Evolutionary conservation across 2,888 invertebrate genomes (phyloP).

Genomic region (Agrotis segetum): DNA sequence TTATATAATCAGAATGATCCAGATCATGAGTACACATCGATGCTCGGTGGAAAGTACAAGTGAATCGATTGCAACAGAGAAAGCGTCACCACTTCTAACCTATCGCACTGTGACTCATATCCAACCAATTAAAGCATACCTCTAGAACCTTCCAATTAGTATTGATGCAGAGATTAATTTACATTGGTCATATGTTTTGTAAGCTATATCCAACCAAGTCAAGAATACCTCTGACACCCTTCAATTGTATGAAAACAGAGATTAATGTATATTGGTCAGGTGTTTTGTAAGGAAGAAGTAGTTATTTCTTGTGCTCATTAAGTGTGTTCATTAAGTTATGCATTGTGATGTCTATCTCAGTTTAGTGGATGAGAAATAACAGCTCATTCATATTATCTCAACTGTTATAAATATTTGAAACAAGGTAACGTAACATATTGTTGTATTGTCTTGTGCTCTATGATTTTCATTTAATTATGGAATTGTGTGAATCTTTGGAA

Average conservation of each 20-base stretch:
- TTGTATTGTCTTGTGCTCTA: slow-evolving; percentile 14
- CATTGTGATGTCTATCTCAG: slow-evolving; percentile 13
- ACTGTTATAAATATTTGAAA: slow-evolving; percentile 4
- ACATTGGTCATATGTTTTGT: slow-evolving; percentile 43
- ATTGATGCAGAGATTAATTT: slow-evolving; percentile 18
- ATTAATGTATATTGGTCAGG: slow-evolving; percentile 36
- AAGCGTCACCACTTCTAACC: slow-evolving; percentile 67
- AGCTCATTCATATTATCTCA: slow-evolving; percentile 10
- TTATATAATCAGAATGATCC: slow-evolving; percentile 65
- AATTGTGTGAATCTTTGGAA: background rate
- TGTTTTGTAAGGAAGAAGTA: slow-evolving; percentile 37
- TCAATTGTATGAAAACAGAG: slow-evolving; percentile 26
- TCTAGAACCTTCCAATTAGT: slow-evolving; percentile 25
- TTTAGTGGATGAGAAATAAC: slow-evolving; percentile 25
- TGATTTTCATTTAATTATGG: slow-evolving; percentile 4
- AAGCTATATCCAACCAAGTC: slow-evolving; percentile 46
- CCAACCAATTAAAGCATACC: slow-evolving; percentile 48
- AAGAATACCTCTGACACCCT: slow-evolving; percentile 18
- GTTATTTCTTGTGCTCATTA: slow-evolving; percentile 41
- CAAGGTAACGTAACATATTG: slow-evolving; percentile 4
- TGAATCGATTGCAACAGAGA: slow-evolving; percentile 71
- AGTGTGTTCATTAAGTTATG: slow-evolving; percentile 31
- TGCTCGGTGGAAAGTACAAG: slow-evolving; percentile 67
- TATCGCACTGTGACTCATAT: slow-evolving; percentile 65
- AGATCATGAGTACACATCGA: slow-evolving; percentile 62